Base-by-base conservation (phyloP, 1,140 invertebrate genomes). In the Babylonia areolata region DNA sequence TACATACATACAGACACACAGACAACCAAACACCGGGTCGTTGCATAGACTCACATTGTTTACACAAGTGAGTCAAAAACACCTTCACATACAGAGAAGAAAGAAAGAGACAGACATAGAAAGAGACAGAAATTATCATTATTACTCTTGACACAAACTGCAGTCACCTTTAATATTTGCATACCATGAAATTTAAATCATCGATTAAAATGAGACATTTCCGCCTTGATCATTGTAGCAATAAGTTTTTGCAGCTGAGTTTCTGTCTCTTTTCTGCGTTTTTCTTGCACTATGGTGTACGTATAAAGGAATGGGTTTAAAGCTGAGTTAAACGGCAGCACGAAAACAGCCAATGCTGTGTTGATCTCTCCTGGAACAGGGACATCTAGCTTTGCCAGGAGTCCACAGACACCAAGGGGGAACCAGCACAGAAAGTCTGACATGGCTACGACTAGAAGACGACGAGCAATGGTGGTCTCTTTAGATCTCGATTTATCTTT, bases 281-380 rank as follows among this genome's bases (percentile, higher is more conserved):
- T 51, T n/a, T 81, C 51, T 33, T 5, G 9, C 20, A 42, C 39
- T 5, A 33, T 31, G 46, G 39, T 81, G 46, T 42, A 54, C 23
- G 79, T 81, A 33, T 81, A 81, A 2, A 81, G 40, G 46, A 54
- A 81, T 15, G 79, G 46, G 46, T 54, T 81, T 17, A 81, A n/a
- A 1, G 46, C 79, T 2, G 78, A 42, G 46, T 80, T 80, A n/a
- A 80, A 46, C 5, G 78, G 78, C 78, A 80, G 1, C 40, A 80
- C 78, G 15, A 80, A 80, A n/a, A 80, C 40, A 78, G 75, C 75
- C 40, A 78, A 20, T 17, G 35, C 75, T 39, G 28, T 42, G 40
- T 39, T 78, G 2, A 40, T 39, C 40, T 80, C 78, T 23, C 78
- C 31, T 11, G 79, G 33, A 2, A 81, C n/a, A 11, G 79, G 79